Evolutionary conservation across 64 coral and sea anemone genomes (phyloP).

Genomic region (Exaiptasia diaphana): DNA sequence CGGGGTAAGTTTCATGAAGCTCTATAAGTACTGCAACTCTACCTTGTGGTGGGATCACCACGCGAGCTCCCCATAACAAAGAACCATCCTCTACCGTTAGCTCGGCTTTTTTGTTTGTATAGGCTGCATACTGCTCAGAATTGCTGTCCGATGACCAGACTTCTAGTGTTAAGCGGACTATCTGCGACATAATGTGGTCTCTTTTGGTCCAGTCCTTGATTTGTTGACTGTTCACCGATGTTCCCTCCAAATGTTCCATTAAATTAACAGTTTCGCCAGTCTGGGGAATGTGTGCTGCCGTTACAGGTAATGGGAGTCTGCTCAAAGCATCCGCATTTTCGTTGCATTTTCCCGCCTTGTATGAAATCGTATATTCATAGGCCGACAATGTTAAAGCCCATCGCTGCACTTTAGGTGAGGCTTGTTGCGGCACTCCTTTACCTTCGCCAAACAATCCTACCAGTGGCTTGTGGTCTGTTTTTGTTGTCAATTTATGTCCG

Average conservation of each 20-base stretch:
- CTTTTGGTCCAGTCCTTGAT: conserved; percentile 1
- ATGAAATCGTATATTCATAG: conserved; percentile 23
- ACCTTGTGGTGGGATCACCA: conserved; percentile 18
- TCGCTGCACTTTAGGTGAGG: conserved; percentile 20
- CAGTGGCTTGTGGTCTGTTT: conserved; percentile 37
- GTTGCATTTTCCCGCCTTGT: conserved; percentile 11
- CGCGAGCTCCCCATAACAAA: conserved; percentile 36
- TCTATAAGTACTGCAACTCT: conserved; percentile 14
- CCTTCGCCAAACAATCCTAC: conserved; percentile 6
- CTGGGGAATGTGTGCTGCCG: not conserved
- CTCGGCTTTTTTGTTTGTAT: conserved; percentile 17
- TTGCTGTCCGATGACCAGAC: not conserved
- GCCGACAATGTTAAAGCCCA: conserved; percentile 37
- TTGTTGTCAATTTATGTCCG: conserved; percentile 3
- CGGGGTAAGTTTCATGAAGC: conserved; percentile 16
- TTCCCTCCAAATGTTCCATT: conserved; percentile 33
- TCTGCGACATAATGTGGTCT: not conserved
- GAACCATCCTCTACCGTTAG: conserved; percentile 34
- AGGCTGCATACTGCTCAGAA: not conserved
- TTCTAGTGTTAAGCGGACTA: not conserved
- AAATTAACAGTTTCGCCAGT: conserved; percentile 29
- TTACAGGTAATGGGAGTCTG: not conserved
- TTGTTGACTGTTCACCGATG: not conserved
- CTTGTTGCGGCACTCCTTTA: conserved; percentile 19
- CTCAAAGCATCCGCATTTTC: conserved; percentile 43